These are phyloP conservation scores for Sturnira hondurensis DNA, from an alignment of 2,113 vertebrate genomes.

Conservation along the genomic window DNA sequence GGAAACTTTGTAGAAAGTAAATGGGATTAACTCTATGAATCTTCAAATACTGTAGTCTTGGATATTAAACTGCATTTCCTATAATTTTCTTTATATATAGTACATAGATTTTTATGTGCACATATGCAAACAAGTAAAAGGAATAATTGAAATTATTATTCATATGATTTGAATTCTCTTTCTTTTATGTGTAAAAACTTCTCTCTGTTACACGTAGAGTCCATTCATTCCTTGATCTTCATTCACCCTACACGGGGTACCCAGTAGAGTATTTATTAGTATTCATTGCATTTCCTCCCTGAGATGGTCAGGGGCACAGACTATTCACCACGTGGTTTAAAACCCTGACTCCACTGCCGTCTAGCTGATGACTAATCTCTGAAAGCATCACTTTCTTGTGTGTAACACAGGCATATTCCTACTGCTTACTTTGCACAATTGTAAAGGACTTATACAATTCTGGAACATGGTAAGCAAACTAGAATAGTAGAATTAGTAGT, in stretches of 20 bases:
- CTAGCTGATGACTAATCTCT: background rate
- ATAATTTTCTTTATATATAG: background rate
- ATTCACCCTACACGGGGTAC: background rate
- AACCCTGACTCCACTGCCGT: background rate
- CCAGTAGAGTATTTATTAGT: background rate
- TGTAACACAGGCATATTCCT: background rate
- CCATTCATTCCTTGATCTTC: background rate
- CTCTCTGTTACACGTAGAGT: background rate
- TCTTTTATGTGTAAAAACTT: background rate
- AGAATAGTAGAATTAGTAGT: background rate
- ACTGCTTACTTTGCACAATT: background rate
- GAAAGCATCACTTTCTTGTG: background rate
- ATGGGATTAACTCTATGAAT: background rate
- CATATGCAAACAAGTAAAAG: background rate
- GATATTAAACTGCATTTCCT: background rate
- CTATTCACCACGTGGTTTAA: background rate
- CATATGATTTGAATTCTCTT: background rate
- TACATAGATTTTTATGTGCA: background rate
- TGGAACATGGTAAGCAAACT: background rate
- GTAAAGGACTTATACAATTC: background rate
- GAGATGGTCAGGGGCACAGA: background rate
- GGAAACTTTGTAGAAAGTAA: background rate
- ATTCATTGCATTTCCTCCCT: background rate
- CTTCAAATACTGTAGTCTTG: background rate
- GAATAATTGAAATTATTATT: background rate